phyloP scores from a whole-genome alignment of 2,113 vertebrate species.

The Oncorhynchus gorbuscha region DNA sequence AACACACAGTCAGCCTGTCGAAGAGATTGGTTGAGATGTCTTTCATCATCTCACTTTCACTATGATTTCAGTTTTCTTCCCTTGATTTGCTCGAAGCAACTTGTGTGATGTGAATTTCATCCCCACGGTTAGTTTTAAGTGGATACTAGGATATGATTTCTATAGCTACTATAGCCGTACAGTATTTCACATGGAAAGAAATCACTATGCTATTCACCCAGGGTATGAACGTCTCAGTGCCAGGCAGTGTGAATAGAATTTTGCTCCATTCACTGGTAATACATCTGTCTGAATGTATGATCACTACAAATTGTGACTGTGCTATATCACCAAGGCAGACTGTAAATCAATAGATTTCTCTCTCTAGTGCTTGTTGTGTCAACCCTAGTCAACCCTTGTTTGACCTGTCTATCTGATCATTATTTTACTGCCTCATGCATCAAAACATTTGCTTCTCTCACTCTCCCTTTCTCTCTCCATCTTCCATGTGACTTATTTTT shows the following conservation, averaged over 20 bases:
- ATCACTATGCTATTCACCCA: background rate
- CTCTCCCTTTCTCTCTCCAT: constrained; percentile 3
- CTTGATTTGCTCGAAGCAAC: background rate
- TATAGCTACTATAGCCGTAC: background rate
- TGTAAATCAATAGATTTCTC: constrained; percentile 60
- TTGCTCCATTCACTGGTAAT: constrained; percentile 34
- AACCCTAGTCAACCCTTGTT: constrained; percentile 52
- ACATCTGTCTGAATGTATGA: constrained; percentile 51
- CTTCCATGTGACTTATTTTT: background rate
- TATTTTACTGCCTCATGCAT: constrained; percentile 6
- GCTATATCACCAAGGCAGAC: constrained; percentile 26
- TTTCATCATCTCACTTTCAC: constrained; percentile 27
- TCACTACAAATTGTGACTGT: constrained; percentile 46
- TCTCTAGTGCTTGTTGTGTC: constrained; percentile 63
- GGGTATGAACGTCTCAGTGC: constrained; percentile 31
- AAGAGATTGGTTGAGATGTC: constrained; percentile 3
- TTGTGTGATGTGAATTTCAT: constrained; percentile 30
- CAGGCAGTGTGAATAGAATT: constrained; percentile 17
- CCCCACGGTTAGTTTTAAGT: background rate
- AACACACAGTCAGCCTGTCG: constrained; percentile 30
- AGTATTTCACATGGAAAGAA: background rate
- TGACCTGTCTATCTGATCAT: constrained; percentile 55
- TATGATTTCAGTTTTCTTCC: constrained; percentile 15
- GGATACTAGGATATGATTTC: background rate
- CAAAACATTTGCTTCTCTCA: background rate